phyloP scores from a whole-genome alignment of 1,140 invertebrate species.

The Heliconius eleuchia region DNA sequence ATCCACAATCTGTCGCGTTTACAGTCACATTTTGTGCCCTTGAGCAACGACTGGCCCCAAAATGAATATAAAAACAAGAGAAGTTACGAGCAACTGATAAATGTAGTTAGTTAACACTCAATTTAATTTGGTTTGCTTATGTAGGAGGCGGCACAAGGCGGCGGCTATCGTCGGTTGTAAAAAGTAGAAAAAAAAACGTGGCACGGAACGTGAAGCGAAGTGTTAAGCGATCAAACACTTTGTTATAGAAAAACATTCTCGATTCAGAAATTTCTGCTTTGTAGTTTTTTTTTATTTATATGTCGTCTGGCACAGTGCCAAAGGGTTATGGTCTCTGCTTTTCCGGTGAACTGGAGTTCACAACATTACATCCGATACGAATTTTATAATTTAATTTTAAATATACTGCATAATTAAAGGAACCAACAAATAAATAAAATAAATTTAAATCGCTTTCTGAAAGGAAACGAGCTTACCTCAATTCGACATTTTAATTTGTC shows the following conservation, averaged over 20 bases:
- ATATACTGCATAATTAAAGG: no score
- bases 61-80: conserved; percentile 21
- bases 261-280: conserved; percentile 32
- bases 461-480: no score
- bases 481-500: no score
- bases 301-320: background rate
- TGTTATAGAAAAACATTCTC: conserved; percentile 42
- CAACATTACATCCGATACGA: background rate
- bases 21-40: no score
- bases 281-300: background rate
- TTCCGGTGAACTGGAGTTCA: background rate
- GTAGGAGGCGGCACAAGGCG: conserved; percentile 1
- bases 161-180: conserved; percentile 59
- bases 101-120: conserved; percentile 6
- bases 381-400: background rate
- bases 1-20: no score
- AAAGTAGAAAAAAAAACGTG: conserved; percentile 50
- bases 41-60: no score
- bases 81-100: conserved; percentile 19
- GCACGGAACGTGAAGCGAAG: conserved; percentile 59
- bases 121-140: conserved; percentile 22
- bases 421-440: no score
- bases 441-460: no score
- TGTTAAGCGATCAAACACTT: conserved; percentile 63
- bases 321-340: background rate